These are phyloP conservation scores for Quadriops clusia DNA, from an alignment of 2,888 invertebrate genomes.

Conservation along the genomic window DNA sequence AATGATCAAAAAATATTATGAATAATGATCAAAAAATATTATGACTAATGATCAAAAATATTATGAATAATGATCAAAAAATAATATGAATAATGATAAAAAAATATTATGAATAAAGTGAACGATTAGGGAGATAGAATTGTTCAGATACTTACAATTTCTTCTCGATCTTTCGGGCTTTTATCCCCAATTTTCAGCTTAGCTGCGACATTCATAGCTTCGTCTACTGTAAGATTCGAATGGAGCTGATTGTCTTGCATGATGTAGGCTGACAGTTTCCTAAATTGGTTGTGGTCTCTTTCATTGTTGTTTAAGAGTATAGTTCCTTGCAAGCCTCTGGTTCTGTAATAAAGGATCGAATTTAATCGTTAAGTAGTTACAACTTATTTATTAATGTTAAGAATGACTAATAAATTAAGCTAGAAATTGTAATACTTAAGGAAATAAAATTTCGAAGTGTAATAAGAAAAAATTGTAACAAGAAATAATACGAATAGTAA, in stretches of 20 bases:
- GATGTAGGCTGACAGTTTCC: conserved; percentile 90
- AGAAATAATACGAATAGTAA: too few relatives aligned
- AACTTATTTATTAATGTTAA: too few relatives aligned
- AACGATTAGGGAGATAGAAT: too few relatives aligned
- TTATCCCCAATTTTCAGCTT: conserved; percentile 76
- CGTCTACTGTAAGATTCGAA: conserved; percentile 83
- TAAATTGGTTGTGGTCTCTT: conserved; percentile 72
- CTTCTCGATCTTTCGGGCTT: conserved; percentile 57
- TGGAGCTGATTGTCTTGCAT: conserved; percentile 93
- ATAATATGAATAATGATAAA: conserved; percentile 1
- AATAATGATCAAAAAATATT: too few relatives aligned
- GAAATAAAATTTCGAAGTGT: too few relatives aligned
- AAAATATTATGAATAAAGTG: conserved; percentile 2
- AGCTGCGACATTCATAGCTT: conserved; percentile 89
- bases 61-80: conserved; percentile 26
- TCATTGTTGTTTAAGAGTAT: conserved; percentile 78
- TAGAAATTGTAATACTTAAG: too few relatives aligned
- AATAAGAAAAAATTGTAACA: too few relatives aligned
- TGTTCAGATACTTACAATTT: conserved; percentile 55
- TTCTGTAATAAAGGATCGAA: conserved; percentile 54
- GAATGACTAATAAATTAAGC: too few relatives aligned
- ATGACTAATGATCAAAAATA: too few relatives aligned
- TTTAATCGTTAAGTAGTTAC: too few relatives aligned
- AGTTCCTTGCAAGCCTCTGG: conserved; percentile 68
- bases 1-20: too few relatives aligned